Evolutionary conservation across 2,888 invertebrate genomes (phyloP).

Genomic region (Phragmatobia fuliginosa): DNA sequence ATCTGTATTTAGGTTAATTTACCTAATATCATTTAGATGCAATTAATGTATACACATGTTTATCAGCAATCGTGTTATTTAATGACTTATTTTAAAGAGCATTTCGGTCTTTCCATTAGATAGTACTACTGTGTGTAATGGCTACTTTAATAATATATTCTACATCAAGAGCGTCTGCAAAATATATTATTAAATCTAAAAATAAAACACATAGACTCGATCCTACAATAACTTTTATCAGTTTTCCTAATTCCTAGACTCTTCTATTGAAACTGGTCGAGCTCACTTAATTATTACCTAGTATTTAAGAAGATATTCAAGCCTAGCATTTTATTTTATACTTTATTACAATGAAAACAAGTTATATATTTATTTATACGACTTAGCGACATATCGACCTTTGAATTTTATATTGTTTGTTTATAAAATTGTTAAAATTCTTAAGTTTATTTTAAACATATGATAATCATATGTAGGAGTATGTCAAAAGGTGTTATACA

Average conservation of each 20-base stretch:
- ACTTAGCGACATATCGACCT: constrained; percentile 34
- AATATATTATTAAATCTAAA: neutral
- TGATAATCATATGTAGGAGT: neutral
- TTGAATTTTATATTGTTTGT: constrained; percentile 25
- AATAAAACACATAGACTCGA: neutral
- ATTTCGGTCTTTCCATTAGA: neutral
- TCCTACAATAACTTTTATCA: neutral
- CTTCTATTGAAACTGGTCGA: neutral
- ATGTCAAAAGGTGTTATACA: neutral
- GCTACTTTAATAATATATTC: neutral
- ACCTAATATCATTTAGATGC: neutral
- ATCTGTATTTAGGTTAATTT: neutral
- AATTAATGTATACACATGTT: no score
- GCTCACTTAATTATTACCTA: neutral
- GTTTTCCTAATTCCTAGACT: neutral
- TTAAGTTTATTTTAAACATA: constrained; percentile 11
- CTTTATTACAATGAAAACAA: constrained; percentile 37
- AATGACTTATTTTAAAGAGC: no score
- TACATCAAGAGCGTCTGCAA: neutral
- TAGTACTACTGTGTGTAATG: no score
- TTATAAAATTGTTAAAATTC: constrained; percentile 34
- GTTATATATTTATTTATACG: constrained; percentile 25
- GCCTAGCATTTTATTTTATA: constrained; percentile 22
- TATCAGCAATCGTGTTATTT: neutral
- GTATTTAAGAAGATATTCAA: neutral